phyloP scores from a whole-genome alignment of 2,797 vertebrate species.

The Ceyx erithaca region DNA sequence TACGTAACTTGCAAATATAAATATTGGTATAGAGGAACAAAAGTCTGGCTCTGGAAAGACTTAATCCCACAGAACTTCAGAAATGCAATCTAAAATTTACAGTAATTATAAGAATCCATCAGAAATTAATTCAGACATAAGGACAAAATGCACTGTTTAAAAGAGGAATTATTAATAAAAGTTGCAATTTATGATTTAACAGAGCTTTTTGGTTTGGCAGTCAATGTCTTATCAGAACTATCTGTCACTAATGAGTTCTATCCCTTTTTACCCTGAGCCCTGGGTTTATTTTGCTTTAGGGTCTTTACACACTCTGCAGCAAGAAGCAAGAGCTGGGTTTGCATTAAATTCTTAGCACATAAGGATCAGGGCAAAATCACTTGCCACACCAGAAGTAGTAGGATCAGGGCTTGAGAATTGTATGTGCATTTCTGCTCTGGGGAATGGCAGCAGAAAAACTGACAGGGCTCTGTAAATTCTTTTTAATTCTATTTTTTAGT shows the following conservation, averaged over 20 bases:
- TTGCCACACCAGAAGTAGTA: background rate
- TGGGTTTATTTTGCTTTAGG: background rate
- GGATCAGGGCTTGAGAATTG: background rate
- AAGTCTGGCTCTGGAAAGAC: background rate
- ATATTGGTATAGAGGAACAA: background rate
- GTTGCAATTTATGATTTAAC: background rate
- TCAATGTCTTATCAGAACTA: background rate
- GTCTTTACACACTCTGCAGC: background rate
- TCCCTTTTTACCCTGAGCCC: background rate
- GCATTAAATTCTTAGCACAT: accelerated
- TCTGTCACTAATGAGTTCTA: background rate
- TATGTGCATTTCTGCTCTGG: background rate
- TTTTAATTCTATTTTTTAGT: background rate
- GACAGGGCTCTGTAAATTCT: background rate
- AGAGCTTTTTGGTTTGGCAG: background rate
- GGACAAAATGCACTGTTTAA: background rate
- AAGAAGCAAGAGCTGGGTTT: background rate
- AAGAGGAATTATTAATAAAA: background rate
- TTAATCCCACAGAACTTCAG: background rate
- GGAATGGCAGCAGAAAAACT: background rate
- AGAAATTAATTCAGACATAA: background rate
- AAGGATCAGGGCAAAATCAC: background rate
- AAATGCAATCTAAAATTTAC: background rate
- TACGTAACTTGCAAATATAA: no score
- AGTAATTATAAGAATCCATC: background rate